phyloP scores from a whole-genome alignment of 64 coral and sea anemone genomes.

The Catalaphyllia jardinei region DNA sequence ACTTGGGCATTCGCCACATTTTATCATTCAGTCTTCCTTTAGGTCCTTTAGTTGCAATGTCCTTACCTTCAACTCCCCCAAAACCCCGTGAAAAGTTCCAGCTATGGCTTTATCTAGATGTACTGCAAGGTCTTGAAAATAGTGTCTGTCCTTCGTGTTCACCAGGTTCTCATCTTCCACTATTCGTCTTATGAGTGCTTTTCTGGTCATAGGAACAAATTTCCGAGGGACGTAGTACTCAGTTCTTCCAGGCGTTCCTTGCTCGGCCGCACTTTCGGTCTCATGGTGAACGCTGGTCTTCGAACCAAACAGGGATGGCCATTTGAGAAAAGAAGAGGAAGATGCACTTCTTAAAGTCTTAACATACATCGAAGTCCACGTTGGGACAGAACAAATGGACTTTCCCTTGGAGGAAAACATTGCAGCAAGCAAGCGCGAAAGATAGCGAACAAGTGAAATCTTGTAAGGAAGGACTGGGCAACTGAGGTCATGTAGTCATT shows the following conservation, averaged over 20 bases:
- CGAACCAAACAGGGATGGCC: background rate
- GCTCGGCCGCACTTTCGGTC: background rate
- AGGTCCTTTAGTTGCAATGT: background rate
- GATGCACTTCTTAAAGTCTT: background rate
- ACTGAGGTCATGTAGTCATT: background rate
- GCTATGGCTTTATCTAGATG: slow-evolving; percentile 67
- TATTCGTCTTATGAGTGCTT: slow-evolving; percentile 74
- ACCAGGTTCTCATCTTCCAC: slow-evolving; percentile 75
- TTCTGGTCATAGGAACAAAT: slow-evolving; percentile 89
- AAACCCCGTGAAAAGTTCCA: slow-evolving; percentile 54
- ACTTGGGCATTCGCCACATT: too few species aligned
- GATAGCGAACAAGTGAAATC: background rate
- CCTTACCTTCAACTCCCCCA: slow-evolving; percentile 77
- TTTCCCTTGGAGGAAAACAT: background rate
- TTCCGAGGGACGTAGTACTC: slow-evolving; percentile 71
- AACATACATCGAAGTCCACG: background rate
- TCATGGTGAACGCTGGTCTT: background rate
- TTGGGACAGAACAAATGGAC: background rate
- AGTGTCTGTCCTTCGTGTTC: slow-evolving; percentile 38
- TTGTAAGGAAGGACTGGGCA: background rate
- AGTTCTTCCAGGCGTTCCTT: slow-evolving; percentile 24
- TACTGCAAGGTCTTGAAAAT: slow-evolving; percentile 81
- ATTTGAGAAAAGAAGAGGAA: slow-evolving; percentile 13
- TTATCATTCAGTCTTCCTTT: slow-evolving; percentile 22
- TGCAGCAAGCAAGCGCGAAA: background rate